These are phyloP conservation scores for Agrotis exclamationis DNA, from an alignment of 2,888 invertebrate genomes.

Conservation along the genomic window DNA sequence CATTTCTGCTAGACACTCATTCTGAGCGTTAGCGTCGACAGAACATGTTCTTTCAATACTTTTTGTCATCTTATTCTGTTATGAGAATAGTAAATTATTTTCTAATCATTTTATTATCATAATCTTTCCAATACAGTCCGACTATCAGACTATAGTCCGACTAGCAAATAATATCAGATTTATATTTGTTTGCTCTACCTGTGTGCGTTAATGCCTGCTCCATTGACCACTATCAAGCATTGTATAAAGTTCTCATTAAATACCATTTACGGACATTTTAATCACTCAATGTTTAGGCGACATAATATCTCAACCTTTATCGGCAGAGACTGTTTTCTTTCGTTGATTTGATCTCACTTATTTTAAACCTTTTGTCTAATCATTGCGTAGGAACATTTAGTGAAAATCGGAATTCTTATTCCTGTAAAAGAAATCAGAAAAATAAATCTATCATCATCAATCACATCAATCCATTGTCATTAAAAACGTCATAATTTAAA, in stretches of 20 bases:
- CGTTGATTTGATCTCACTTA: constrained; percentile 39
- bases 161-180: too few relatives aligned
- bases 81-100: too few relatives aligned
- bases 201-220: constrained; percentile 12
- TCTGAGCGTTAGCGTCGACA: too few relatives aligned
- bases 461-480: background rate
- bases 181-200: too few relatives aligned
- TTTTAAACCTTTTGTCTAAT: constrained; percentile 31
- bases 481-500: background rate
- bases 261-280: constrained; percentile 55
- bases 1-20: too few relatives aligned
- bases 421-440: too few relatives aligned
- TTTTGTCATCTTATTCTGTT: too few relatives aligned
- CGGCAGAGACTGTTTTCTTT: constrained; percentile 24
- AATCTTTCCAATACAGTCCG: too few relatives aligned
- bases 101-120: too few relatives aligned
- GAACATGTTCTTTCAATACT: too few relatives aligned
- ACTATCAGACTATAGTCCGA: too few relatives aligned
- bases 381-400: constrained; percentile 1
- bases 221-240: constrained; percentile 7
- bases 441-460: too few relatives aligned
- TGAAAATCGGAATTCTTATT: background rate
- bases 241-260: constrained; percentile 44
- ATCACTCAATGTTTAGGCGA: constrained; percentile 44
- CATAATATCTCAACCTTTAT: constrained; percentile 47